Evolutionary conservation across 2,113 vertebrate species (phyloP).

Genomic region (Mus spicilegus): DNA sequence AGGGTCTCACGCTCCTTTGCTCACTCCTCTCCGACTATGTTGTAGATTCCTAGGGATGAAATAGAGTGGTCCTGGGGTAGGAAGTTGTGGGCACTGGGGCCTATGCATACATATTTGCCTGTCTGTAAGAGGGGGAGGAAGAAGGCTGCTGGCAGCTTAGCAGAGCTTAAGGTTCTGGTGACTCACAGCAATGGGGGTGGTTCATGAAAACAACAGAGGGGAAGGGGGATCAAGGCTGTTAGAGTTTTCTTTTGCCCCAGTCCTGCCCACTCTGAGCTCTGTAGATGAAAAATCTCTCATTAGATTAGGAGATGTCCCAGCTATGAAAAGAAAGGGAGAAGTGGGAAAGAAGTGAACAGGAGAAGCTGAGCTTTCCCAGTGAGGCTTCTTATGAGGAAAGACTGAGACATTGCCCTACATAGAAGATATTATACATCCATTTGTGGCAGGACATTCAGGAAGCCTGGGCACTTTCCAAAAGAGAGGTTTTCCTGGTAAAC

Average conservation of each 20-base stretch:
- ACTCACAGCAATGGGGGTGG: constrained; percentile 46
- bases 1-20: constrained; percentile 26
- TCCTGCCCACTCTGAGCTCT: constrained; percentile 27
- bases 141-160: constrained; percentile 43
- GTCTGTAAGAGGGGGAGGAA: background rate
- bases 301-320: background rate
- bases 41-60: constrained; percentile 39
- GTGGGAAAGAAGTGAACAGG: background rate
- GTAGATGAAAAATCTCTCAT: constrained; percentile 33
- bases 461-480: background rate
- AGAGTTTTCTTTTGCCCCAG: constrained; percentile 12
- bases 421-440: background rate
- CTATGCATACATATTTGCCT: background rate
- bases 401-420: background rate
- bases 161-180: constrained; percentile 64
- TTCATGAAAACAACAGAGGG: constrained; percentile 46
- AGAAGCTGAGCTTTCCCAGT: background rate
- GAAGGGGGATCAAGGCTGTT: constrained; percentile 12
- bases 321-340: constrained; percentile 26
- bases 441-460: background rate
- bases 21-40: constrained; percentile 22
- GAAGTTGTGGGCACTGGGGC: background rate
- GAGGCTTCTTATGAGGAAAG: constrained; percentile 4
- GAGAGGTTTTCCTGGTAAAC: background rate
- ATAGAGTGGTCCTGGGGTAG: background rate